Conservation (phyloP, 1,140 invertebrate species). For the Macrobrachium rosenbergii region DNA sequence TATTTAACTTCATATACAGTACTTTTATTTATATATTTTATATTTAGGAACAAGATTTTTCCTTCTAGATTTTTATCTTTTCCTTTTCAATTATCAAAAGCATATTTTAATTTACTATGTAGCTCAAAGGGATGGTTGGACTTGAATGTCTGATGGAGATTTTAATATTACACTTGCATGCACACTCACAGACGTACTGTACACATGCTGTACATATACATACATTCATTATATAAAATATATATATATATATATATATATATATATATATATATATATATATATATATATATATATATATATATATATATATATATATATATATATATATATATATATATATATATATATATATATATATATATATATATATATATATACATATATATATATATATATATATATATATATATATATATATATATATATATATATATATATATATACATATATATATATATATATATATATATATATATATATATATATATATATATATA, state of each 20-base stretch:
- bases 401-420: background rate
- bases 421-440: background rate
- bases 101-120: too few relatives aligned
- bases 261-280: conserved; percentile 21
- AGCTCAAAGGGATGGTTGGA: too few relatives aligned
- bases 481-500: conserved; percentile 39
- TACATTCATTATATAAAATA: conserved; percentile 1
- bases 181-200: background rate
- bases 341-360: background rate
- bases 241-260: conserved; percentile 43
- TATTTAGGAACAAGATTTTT: too few relatives aligned
- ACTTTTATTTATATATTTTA: too few relatives aligned
- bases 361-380: background rate
- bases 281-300: conserved; percentile 38
- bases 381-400: conserved; percentile 14
- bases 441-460: conserved; percentile 41
- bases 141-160: too few relatives aligned
- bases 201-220: conserved; percentile 34
- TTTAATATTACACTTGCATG: too few relatives aligned
- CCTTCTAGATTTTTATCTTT: too few relatives aligned
- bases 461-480: conserved; percentile 11
- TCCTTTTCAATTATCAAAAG: too few relatives aligned
- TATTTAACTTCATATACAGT: background rate
- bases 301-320: conserved; percentile 24
- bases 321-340: background rate